Percentiles rank a stretch among this genome's conserved stretches.
Conservation (phyloP, 2,797 vertebrate genomes). For the Poecilia velifera region DNA sequence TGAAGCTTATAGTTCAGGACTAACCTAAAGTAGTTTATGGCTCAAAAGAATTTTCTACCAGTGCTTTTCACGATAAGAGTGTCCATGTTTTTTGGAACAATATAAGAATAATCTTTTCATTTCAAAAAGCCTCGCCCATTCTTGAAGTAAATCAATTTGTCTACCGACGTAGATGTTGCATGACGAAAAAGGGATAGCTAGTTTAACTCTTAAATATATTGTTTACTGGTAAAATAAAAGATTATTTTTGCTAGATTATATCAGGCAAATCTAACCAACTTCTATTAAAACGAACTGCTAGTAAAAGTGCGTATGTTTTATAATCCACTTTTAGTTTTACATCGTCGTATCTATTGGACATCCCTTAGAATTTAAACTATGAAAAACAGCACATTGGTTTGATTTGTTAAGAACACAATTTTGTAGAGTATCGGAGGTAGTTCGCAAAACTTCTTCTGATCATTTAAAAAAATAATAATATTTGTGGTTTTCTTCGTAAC, state of each 20-base stretch:
- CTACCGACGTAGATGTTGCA: not conserved
- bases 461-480: not conserved
- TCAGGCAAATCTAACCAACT: not conserved
- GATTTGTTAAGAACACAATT: not conserved
- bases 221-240: not conserved
- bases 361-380: no score
- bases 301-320: not conserved
- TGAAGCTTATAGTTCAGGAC: no score
- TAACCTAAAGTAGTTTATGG: not conserved
- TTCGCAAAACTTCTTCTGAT: no score
- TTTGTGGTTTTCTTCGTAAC: no score
- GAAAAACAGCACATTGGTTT: not conserved
- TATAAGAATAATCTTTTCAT: not conserved
- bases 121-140: no score
- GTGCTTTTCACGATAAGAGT: not conserved
- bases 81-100: not conserved
- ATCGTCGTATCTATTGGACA: not conserved
- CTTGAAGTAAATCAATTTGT: not conserved
- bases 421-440: not conserved
- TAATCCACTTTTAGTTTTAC: not conserved
- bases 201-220: not conserved
- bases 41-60: not conserved
- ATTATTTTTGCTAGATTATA: not conserved
- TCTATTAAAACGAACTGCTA: not conserved
- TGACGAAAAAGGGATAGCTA: not conserved